phyloP scores from a whole-genome alignment of 2,113 vertebrate species.

The Aleadryas rufinucha region DNA sequence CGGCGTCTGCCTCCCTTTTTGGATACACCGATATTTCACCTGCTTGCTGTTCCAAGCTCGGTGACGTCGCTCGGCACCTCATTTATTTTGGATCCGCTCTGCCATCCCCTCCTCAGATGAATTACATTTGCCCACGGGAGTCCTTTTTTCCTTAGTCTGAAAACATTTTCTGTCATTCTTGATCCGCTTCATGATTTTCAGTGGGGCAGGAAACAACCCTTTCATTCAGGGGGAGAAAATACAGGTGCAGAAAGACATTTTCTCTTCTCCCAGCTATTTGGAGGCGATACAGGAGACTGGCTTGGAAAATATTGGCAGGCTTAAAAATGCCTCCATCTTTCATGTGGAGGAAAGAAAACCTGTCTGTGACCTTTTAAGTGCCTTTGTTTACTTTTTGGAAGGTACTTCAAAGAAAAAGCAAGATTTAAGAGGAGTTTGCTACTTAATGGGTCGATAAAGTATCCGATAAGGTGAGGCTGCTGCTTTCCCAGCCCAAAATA shows the following conservation, averaged over 20 bases:
- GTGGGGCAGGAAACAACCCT: not conserved
- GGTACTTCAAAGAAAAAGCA: not conserved
- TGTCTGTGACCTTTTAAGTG: not conserved
- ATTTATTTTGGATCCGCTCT: not conserved
- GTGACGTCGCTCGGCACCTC: not conserved
- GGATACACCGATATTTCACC: not conserved
- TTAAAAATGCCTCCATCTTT: not conserved
- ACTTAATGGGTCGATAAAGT: not conserved
- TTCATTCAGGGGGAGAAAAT: not conserved
- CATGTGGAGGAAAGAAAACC: not conserved
- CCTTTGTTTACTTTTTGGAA: constrained; percentile 9
- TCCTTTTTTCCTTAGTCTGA: not conserved
- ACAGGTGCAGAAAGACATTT: not conserved
- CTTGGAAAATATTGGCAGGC: not conserved
- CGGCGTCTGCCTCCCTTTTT: not conserved
- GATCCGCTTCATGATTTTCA: not conserved
- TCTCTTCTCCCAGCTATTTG: not conserved
- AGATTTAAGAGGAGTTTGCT: not conserved
- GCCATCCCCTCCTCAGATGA: not conserved
- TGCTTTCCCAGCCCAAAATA: not conserved
- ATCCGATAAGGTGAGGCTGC: not conserved
- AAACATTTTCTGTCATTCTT: not conserved
- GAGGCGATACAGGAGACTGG: not conserved
- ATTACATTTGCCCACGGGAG: not conserved
- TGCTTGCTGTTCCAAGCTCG: not conserved